Base-by-base conservation (phyloP, 2,113 vertebrate genomes). In the Phoenicopterus ruber region DNA sequence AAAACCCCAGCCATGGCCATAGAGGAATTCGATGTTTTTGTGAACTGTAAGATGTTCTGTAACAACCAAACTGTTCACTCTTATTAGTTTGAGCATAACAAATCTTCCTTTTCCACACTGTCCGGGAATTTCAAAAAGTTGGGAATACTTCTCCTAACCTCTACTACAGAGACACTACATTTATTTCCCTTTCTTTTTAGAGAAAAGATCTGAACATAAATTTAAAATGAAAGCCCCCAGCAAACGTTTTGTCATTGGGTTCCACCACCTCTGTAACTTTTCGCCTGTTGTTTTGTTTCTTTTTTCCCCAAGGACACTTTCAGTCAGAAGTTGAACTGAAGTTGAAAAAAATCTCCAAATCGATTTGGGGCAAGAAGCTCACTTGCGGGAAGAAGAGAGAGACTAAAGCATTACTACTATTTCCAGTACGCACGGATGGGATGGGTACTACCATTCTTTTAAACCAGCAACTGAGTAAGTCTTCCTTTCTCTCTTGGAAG, bases 151-250 rank as follows among this genome's bases (percentile, higher is more conserved):
- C 66, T 88, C 19, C 61, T 29, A 57, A 14, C 24, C n/a, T 55
- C 38, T 44, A 12, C 24, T 52, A 57, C 10, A 76, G 17, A 62
- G 8, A 49, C 2, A 24, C 10, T 13, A 3, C 28, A 47, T 38
- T 69, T 67, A 29, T 13, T 38, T 67, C 8, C 19, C 20, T 46
- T 67, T 67, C 17, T 50, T 62, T 57, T 54, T 3, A 26, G 93
- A 42, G 0, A 25, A 40, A 32, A 52, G 0, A 47, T 21, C 11
- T 29, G 16, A 65, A 46, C 0, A 2, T 2, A 52, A 67, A 20
- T 44, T 69, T 44, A 14, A 84, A 81, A 76, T 1, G 2, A 58
- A 86, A 49, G 19, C 6, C 40, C 12, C 6, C 36, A 11, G 24
- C 36, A 69, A 61, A 85, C 4, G 15, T 38, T 54, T 46, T 50